Evolutionary conservation across 2,113 vertebrate species (phyloP), one percentile per base, ranked within the genome.

Genomic region (Callionymus lyra): DNA sequence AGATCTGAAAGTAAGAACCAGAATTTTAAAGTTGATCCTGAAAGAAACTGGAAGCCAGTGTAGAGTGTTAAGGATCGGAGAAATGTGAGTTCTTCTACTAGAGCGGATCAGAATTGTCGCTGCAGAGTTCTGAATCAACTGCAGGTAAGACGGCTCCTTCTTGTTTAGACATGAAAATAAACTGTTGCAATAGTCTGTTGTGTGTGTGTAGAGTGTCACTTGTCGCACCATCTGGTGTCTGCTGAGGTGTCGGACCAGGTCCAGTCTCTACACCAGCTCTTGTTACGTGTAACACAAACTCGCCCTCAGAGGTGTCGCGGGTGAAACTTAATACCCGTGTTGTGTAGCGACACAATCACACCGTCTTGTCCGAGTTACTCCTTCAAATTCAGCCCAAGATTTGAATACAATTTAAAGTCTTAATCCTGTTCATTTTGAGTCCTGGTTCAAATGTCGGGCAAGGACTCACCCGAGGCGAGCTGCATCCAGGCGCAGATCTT

Each of bases 401-500:
- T 6, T 34, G 4, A 34, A 34, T 34, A n/a, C 11, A 34, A 34
- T 12, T 34, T 10, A 10, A 12, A n/a, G 2, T 4, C 34, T 34
- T 34, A n/a, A 12, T 2, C 13, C 34, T 6, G 34, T 6, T 10
- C 34, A 10, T 34, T 8, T 34, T 10, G 6, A 12, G 11, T 10
- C 11, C 34, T 10, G 10, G 34, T 1, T 10, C 11, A 5, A 10
- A 34, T 0, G 2, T 33, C 19, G 2, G 1, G 43, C 16, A n/a
- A n/a, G 1, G 14, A 3, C 54, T 57, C 34, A 98, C 94, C 91
- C 6, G 94, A 84, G 0, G 94, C 89, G 65, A 93, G 86, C 78
- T 98, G 93, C 89, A 97, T 92, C 93, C 93, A 98, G 0, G 89
- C 92, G 0, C 94, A 98, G 34, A 97, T 90, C 76, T 90, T 95